Base-by-base conservation (phyloP, 2,888 invertebrate species). In the Pollenia amentaria region DNA sequence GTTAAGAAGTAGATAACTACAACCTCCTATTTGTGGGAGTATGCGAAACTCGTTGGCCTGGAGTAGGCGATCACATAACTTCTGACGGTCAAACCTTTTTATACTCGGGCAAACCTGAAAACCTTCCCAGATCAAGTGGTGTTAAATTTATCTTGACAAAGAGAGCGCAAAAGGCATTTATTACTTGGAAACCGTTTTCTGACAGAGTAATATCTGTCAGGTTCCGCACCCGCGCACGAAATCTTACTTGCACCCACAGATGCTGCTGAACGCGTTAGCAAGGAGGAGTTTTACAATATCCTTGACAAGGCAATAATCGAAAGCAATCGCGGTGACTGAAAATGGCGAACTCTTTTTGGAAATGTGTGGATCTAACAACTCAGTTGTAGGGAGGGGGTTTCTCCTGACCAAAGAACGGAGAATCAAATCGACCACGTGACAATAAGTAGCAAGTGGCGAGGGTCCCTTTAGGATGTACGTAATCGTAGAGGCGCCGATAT, bases 141-240 rank as follows among this genome's bases (percentile, higher is more conserved):
- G 3, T n/a, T 16, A 10, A 29, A n/a, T 67, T 67, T 44, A 46
- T 29, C n/a, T 18, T 67, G 46, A 46, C 42, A 67, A 48, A 44
- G 18, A 67, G 8, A 18, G 7, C n/a, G 11, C 38, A 29, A 7
- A 60, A 18, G 38, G 14, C 8, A 0, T 2, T 38, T 60, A 38
- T n/a, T 38, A 60, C 14, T 38, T 51, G 16, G 51, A 51, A 51
- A 51, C 60, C 9, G 7, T 38, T 38, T 14, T 60, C 38, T 18
- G 18, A 57, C 12, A 48, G 48, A 6, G 48, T 48, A 14, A 48
- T 48, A 48, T 48, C 48, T 3, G 3, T 48, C 21, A 65, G 44
- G 44, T 65, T 46, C 10, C 14, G 44, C 21, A 44, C 10, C 9
- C 44, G 16, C 40, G 0, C 38, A 38, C 38, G 40, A 9, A 65